Evolutionary conservation across 92 coral and sea anemone genomes (phyloP), one percentile per base, ranked within the genome.

Genomic region (Porites lobata): DNA sequence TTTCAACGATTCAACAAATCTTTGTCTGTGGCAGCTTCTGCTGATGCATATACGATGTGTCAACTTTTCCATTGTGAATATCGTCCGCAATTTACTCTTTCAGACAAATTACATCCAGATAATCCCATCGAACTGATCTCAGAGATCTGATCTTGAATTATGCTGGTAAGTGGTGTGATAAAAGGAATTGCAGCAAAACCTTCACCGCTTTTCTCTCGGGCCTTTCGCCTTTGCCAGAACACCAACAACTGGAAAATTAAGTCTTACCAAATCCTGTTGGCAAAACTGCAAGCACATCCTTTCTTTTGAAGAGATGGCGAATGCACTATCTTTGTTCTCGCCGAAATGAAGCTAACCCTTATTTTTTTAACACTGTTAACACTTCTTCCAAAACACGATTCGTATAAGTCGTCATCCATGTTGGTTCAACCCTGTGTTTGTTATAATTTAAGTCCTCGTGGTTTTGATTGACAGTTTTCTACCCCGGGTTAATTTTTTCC

Each of bases 231-330:
- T 38, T 58, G 63, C 43, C 82, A 21, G 64, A 77, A 7, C 18
- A 24, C 82, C 71, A 77, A 77, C 18, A 77, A 58, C 82, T 77
- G 82, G 20, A 43, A 76, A 29, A 76, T 76, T 58, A 76, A 54
- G 57, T 76, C 61, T 76, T 76, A 17, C 81, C 81, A 76, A 76
- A 76, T 12, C 81, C 81, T 13, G 81, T 76, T 9, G 81, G 81
- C 14, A 76, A 64, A 54, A 76, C 21, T 4, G 56, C 81, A 21
- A 76, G 20, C 0, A 76, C 81, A 50, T 76, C 81, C 18, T 29
- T n/a, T 6, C 81, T 9, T 43, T 13, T 12, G 29, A 21, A 76
- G 5, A 76, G 8, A 76, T 53, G 54, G 15, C n/a, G 54, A 76
- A 43, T 13, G 81, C 81, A 29, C 19, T 13, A 8, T 76, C 29